Conservation (phyloP, 2,113 vertebrate genomes). For the Artemisiospiza belli region DNA sequence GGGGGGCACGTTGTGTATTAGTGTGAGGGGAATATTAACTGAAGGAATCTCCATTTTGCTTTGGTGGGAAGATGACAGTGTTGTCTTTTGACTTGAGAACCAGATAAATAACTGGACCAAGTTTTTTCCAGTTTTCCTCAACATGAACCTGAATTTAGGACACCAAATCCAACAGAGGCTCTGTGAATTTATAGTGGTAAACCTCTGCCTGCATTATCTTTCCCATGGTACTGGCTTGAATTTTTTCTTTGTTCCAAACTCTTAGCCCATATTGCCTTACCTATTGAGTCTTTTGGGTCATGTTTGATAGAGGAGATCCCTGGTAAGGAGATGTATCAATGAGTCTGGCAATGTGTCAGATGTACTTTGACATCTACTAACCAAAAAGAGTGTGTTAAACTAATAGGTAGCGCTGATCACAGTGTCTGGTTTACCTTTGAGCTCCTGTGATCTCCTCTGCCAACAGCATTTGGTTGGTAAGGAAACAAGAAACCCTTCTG, state of each 20-base stretch:
- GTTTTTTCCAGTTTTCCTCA: background rate
- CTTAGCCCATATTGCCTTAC: background rate
- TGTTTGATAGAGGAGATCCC: background rate
- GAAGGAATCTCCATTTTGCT: background rate
- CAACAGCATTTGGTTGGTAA: background rate
- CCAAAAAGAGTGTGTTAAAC: background rate
- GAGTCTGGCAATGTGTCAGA: background rate
- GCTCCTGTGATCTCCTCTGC: background rate
- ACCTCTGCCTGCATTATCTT: background rate
- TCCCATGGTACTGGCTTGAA: background rate
- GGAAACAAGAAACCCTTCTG: background rate
- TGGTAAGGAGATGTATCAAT: background rate
- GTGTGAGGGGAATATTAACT: background rate
- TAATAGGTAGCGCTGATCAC: background rate
- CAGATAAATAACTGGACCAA: background rate
- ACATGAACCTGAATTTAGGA: background rate
- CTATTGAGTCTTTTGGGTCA: fast-evolving
- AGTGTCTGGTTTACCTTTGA: background rate
- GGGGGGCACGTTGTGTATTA: background rate
- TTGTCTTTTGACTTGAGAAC: background rate
- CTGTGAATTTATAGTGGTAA: background rate
- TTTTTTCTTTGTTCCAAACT: background rate
- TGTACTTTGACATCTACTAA: background rate
- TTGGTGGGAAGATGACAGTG: background rate
- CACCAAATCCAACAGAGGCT: background rate